Evolutionary conservation across 1,140 invertebrate species (phyloP).

Genomic region (Orius insidiosus): DNA sequence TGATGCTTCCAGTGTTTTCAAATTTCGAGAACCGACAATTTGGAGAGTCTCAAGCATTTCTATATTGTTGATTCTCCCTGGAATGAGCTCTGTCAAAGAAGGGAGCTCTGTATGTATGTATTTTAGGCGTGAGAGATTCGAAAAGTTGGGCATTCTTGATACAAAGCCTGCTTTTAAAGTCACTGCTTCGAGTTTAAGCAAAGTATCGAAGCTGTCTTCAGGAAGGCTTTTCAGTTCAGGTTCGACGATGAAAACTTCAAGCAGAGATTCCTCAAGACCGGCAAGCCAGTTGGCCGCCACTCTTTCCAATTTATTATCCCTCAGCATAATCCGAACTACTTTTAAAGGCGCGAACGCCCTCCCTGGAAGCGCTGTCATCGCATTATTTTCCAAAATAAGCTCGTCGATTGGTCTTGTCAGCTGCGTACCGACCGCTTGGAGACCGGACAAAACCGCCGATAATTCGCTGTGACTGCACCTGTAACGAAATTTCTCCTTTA

Average conservation of each 20-base stretch:
- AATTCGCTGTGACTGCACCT: slow-evolving; percentile 79
- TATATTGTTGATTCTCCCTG: slow-evolving; percentile 51
- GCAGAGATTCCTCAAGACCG: slow-evolving; percentile 25
- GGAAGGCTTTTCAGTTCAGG: slow-evolving; percentile 58
- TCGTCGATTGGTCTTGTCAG: slow-evolving; percentile 58
- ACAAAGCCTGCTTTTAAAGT: slow-evolving; percentile 51
- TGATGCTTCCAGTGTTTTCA: slow-evolving; percentile 49
- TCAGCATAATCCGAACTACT: slow-evolving; percentile 58
- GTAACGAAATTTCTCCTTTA: not conserved
- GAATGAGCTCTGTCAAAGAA: slow-evolving; percentile 45
- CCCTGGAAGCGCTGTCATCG: slow-evolving; percentile 59
- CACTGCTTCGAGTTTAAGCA: slow-evolving; percentile 59
- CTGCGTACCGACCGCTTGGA: slow-evolving; percentile 49
- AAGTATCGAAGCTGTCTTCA: slow-evolving; percentile 51
- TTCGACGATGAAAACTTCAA: slow-evolving; percentile 56
- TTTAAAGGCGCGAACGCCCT: slow-evolving; percentile 53
- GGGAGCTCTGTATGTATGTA: slow-evolving; percentile 39
- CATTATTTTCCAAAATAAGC: slow-evolving; percentile 70
- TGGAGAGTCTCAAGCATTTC: slow-evolving; percentile 56
- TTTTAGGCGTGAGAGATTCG: slow-evolving; percentile 40
- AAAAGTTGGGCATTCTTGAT: slow-evolving; percentile 49
- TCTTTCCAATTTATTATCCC: slow-evolving; percentile 64
- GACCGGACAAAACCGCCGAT: slow-evolving; percentile 48
- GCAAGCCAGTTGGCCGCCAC: slow-evolving; percentile 59
- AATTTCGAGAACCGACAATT: slow-evolving; percentile 44